Base-by-base conservation (phyloP, 2,113 vertebrate species). In the Tichodroma muraria region DNA sequence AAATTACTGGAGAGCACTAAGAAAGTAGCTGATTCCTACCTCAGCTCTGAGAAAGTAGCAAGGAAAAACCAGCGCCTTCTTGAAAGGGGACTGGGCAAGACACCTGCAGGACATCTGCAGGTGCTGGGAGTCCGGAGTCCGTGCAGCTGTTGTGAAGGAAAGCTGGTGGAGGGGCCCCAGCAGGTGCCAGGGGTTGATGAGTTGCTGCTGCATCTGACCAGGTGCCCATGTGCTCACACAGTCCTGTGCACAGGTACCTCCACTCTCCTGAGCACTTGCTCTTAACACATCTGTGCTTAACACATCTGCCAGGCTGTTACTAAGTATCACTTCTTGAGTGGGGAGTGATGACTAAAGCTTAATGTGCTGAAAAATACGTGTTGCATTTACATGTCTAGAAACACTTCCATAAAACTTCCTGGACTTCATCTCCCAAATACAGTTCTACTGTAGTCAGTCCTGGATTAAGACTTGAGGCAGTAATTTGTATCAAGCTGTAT, bases 341-440 rank as follows among this genome's bases (percentile, higher is more conserved):
- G 40, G 47, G 57, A 78, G 49, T 2, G 10, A 56, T 66, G 65
- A 68, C 80, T 81, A 65, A 60, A 49, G 72, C 40, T 52, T 80
- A 64, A 93, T 49, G 57, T 71, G n/a, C 70, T 94, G 81, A 75
- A 89, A 92, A 95, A 80, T 84, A 44, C 0, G 0, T 45, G 24
- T 85, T 87, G 71, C 61, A 53, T 85, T 97, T 92, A 82, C 42
- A 88, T 47, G 33, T 77, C 54, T 85, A 80, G 81, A 87, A 90
- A 91, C 57, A 80, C 24, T 61, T 81, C 49, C 1, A 1, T 91
- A 72, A 87, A 89, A 65, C 27, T 92, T 91, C 78, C 66, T 76
- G 59, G n/a, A 63, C 12, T 73, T 71, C 52, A 69, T 84, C 75
- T 82, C 76, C 57, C 78, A 45, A 70, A 59, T 65, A 15, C 72